Evolutionary conservation across 2,113 vertebrate genomes (phyloP).

Genomic region (Saimiri boliviensis): DNA sequence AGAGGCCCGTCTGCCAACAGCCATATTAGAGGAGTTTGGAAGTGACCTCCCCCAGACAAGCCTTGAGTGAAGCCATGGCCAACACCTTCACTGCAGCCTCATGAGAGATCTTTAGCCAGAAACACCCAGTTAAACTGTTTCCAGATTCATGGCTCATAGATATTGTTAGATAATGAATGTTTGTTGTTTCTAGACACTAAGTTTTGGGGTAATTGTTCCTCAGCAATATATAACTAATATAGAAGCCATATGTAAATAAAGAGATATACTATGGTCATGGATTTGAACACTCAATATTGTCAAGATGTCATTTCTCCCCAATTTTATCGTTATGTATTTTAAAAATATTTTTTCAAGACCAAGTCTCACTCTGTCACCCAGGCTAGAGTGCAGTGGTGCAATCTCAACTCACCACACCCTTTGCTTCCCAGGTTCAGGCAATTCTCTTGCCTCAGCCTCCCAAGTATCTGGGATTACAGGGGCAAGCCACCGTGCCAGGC

Average conservation of each 20-base stretch:
- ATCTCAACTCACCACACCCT: no score
- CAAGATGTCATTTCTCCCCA: constrained; percentile 4
- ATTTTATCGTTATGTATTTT: no score
- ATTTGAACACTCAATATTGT: neutral
- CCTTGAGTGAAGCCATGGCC: neutral
- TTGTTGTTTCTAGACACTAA: neutral
- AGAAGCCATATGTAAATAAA: neutral
- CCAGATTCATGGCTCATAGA: neutral
- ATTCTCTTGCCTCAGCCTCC: no score
- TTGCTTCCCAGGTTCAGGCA: no score
- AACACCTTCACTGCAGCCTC: neutral
- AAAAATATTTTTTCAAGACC: no score
- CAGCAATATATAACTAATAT: neutral
- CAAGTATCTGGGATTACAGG: no score
- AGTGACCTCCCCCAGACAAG: neutral
- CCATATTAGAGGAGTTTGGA: neutral
- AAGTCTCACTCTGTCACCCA: no score
- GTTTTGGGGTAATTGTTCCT: neutral
- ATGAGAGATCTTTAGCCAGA: neutral
- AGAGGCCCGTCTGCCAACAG: neutral
- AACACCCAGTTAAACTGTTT: neutral
- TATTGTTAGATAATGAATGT: neutral
- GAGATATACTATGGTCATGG: neutral
- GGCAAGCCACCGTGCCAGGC: no score
- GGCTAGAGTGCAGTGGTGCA: no score